phyloP scores from a whole-genome alignment of 2,797 vertebrate genomes.

The Pseudomugil gertrudae region DNA sequence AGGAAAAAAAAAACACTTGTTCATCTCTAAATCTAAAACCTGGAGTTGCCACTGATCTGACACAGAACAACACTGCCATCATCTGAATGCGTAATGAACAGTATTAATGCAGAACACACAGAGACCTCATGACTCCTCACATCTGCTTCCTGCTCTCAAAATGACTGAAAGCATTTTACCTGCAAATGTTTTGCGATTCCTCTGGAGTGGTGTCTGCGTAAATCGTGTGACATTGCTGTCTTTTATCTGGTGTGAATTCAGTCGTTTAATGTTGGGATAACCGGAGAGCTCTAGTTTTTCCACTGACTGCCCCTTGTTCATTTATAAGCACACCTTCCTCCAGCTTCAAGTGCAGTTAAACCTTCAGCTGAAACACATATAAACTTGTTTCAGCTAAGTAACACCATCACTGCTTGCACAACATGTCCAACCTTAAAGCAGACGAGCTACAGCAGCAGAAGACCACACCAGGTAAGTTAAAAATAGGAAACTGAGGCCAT shows the following conservation, averaged over 20 bases:
- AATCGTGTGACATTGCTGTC: neutral
- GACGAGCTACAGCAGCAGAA: too few species aligned
- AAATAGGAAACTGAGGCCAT: too few species aligned
- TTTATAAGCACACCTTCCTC: neutral
- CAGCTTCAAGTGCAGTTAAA: neutral
- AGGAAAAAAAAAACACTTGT: neutral
- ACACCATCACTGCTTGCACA: too few species aligned
- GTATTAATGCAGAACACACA: too few species aligned
- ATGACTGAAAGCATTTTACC: neutral
- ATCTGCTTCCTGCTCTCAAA: neutral
- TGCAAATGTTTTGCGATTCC: neutral
- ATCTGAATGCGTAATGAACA: constrained; percentile 44
- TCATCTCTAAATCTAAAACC: neutral
- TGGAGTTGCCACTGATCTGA: neutral
- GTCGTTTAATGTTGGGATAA: neutral
- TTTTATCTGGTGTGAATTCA: neutral
- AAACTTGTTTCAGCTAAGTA: too few species aligned
- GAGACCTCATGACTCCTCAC: neutral
- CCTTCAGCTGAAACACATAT: neutral
- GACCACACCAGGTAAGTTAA: too few species aligned
- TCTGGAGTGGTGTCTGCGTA: neutral
- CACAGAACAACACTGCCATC: constrained; percentile 65
- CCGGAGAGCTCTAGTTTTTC: neutral
- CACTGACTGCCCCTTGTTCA: too few species aligned
- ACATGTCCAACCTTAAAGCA: too few species aligned